These are phyloP conservation scores for Branchellion lobata DNA, from an alignment of 2,888 invertebrate species.

Conservation along the genomic window DNA sequence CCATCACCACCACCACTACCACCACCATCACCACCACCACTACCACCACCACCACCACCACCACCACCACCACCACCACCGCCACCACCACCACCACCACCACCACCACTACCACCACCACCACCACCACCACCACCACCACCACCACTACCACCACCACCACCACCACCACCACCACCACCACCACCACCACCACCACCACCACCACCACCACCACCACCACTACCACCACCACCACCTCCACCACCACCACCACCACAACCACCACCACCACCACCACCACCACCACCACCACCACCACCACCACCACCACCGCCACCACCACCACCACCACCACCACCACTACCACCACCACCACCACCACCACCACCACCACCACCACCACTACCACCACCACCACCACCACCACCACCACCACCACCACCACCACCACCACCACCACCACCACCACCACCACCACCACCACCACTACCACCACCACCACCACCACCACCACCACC, in stretches of 20 bases:
- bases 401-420: conserved; percentile 34
- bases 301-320: conserved; percentile 26
- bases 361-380: conserved; percentile 37
- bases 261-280: too few species aligned
- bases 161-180: conserved; percentile 11
- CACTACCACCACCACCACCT: conserved; percentile 4
- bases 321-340: conserved; percentile 18
- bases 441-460: conserved; percentile 40
- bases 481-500: conserved; percentile 7
- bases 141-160: conserved; percentile 8
- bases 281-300: conserved; percentile 11
- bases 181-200: conserved; percentile 12
- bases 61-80: conserved; percentile 10
- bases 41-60: conserved; percentile 13
- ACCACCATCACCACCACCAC: conserved; percentile 28
- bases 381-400: conserved; percentile 40
- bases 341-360: conserved; percentile 38
- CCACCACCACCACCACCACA: too few species aligned
- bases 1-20: conserved; percentile 32
- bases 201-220: conserved; percentile 11
- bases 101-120: conserved; percentile 8
- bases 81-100: conserved; percentile 1
- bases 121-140: conserved; percentile 12
- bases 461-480: conserved; percentile 38
- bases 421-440: conserved; percentile 34